phyloP scores from a whole-genome alignment of 2,888 invertebrate genomes.

The Acleris holmiana region DNA sequence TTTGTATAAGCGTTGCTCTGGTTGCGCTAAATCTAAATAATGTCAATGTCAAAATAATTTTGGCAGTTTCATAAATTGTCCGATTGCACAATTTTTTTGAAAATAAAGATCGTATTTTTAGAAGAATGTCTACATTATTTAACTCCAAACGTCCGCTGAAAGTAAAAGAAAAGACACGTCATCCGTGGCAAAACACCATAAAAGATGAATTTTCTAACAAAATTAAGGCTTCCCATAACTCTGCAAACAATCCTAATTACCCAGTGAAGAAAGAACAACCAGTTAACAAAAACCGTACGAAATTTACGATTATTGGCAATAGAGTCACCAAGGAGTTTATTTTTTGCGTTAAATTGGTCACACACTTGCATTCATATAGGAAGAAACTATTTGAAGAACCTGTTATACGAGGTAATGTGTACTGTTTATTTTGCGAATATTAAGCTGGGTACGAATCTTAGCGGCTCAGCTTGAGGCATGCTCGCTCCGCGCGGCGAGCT shows the following conservation, averaged over 20 bases:
- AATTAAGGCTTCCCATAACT: conserved; percentile 68
- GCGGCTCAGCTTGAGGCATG: no score
- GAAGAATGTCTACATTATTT: conserved; percentile 43
- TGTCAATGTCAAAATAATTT: background rate
- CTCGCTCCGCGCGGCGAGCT: no score
- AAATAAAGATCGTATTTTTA: background rate
- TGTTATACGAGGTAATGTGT: conserved; percentile 59
- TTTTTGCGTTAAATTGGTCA: conserved; percentile 61
- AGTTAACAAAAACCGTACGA: conserved; percentile 45
- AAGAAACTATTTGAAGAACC: conserved; percentile 61
- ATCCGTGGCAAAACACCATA: conserved; percentile 68
- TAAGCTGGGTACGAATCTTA: no score
- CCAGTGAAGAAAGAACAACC: conserved; percentile 51
- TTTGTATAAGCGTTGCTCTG: no score
- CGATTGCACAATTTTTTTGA: no score
- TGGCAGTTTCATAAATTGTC: no score
- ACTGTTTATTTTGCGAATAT: no score
- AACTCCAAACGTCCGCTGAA: conserved; percentile 44
- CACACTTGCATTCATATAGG: conserved; percentile 67
- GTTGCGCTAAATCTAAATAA: background rate
- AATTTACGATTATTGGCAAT: conserved; percentile 69
- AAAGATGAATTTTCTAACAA: conserved; percentile 52
- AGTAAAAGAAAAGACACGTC: conserved; percentile 47
- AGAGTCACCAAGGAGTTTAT: conserved; percentile 67
- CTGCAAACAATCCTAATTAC: conserved; percentile 61